These are phyloP conservation scores for Heteronetta atricapilla DNA, from an alignment of 2,113 vertebrate species.

Conservation along the genomic window DNA sequence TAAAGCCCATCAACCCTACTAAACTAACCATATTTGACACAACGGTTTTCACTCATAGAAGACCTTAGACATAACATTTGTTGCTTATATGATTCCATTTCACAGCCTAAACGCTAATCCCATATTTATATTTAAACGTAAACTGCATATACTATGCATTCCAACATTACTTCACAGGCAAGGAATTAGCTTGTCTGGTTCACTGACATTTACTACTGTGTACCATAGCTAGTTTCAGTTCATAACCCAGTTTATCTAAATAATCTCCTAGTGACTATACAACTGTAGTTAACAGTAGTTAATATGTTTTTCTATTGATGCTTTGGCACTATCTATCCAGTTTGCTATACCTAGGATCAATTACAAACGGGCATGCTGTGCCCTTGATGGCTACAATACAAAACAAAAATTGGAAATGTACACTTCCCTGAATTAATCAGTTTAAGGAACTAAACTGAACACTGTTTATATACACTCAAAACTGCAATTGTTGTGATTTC, in stretches of 20 bases:
- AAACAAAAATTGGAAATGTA: not conserved
- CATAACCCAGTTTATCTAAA: conserved; percentile 66
- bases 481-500: not conserved
- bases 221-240: conserved; percentile 43
- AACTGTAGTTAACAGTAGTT: conserved; percentile 46
- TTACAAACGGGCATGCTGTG: not conserved
- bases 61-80: conserved; percentile 19
- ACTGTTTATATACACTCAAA: not conserved
- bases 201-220: conserved; percentile 67
- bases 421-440: not conserved
- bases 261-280: conserved; percentile 58
- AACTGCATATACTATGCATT: conserved; percentile 39
- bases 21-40: conserved; percentile 73
- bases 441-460: not conserved
- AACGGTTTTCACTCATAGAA: conserved; percentile 53
- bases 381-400: not conserved
- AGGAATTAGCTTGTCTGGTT: conserved; percentile 61
- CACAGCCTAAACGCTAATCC: conserved; percentile 57
- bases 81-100: conserved; percentile 36
- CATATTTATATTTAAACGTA: conserved; percentile 56
- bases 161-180: conserved; percentile 55
- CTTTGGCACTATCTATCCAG: not conserved
- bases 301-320: conserved; percentile 10
- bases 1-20: conserved; percentile 65
- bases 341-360: not conserved